These are phyloP conservation scores for Rutilus rutilus DNA, from an alignment of 2,113 vertebrate genomes.

Conservation along the genomic window DNA sequence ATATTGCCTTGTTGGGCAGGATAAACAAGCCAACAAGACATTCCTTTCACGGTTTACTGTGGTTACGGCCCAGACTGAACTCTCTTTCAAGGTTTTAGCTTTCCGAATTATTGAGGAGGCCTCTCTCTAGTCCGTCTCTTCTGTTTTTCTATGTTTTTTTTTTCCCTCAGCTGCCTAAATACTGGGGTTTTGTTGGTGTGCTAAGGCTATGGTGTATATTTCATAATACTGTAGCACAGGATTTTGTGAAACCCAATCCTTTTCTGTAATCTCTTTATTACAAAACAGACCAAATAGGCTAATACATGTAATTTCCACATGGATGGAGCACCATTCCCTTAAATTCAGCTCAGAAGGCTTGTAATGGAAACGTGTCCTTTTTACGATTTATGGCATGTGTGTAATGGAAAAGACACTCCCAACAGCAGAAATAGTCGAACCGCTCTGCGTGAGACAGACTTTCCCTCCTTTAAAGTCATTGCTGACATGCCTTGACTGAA, in stretches of 20 bases:
- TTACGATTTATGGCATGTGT: slow-evolving; percentile 4
- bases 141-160: slow-evolving; percentile 47
- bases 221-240: slow-evolving; percentile 26
- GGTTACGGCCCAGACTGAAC: background rate
- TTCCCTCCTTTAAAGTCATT: slow-evolving; percentile 14
- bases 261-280: background rate
- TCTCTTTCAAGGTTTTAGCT: slow-evolving; percentile 31
- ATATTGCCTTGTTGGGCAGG: slow-evolving; percentile 2
- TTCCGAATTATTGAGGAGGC: slow-evolving; percentile 6
- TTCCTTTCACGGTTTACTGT: slow-evolving; percentile 25
- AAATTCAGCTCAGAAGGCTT: slow-evolving; percentile 19
- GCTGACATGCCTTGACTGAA: slow-evolving; percentile 2
- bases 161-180: slow-evolving; percentile 51
- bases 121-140: background rate
- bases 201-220: slow-evolving; percentile 58
- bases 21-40: slow-evolving; percentile 41
- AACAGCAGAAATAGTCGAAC: slow-evolving; percentile 11
- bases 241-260: slow-evolving; percentile 4
- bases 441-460: background rate
- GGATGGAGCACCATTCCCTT: background rate
- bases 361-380: slow-evolving; percentile 34
- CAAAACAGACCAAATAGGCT: background rate
- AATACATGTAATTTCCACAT: slow-evolving; percentile 14
- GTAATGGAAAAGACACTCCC: slow-evolving; percentile 44
- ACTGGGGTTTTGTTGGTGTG: slow-evolving; percentile 60